Evolutionary conservation across 2,888 invertebrate genomes (phyloP), one percentile per base, ranked within the genome.

Genomic region (Tricholauxania praeusta): DNA sequence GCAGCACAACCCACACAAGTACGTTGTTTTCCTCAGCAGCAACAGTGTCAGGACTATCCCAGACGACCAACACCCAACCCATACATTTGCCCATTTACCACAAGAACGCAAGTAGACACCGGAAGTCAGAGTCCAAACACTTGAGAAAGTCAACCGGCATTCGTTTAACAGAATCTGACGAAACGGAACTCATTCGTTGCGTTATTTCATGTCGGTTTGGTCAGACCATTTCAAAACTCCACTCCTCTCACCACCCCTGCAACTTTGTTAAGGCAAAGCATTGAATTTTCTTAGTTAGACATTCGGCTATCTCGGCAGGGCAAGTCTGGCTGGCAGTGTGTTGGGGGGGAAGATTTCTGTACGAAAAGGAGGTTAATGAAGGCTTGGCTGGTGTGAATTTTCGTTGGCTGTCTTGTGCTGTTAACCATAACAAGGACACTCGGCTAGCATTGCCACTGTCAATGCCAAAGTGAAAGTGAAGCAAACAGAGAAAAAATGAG

Each of bases 71-170:
- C 69, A 59, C 49, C 51, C 59, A 17, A 15, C 49, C 57, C 49
- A 49, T 17, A 12, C 47, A 52, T 52, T 52, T 14, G 14, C 49
- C 57, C 28, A 28, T 32, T 17, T 49, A 52, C 62, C 62, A 51
- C 49, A 62, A 69, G 32, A 51, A 49, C 22, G 47, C 60, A 28
- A 49, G 32, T 69, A 72, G 75, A 76, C 76, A 74, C 78, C 81
- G 82, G 83, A 82, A 82, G 81, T 81, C 77, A 79, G 81, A 82
- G 80, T 79, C 78, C 79, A 75, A 74, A 79, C 79, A 80, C 77
- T 78, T 78, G 77, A 74, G 69, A 47, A 63, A 66, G 62, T 39
- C 73, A 73, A 74, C 72, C 76, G 74, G 47, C 71, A 73, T 74
- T 76, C 74, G 65, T 71, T 72, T 74, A 68, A 63, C 64, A 62